phyloP scores from a whole-genome alignment of 2,113 vertebrate genomes.

The Etia nguti region DNA sequence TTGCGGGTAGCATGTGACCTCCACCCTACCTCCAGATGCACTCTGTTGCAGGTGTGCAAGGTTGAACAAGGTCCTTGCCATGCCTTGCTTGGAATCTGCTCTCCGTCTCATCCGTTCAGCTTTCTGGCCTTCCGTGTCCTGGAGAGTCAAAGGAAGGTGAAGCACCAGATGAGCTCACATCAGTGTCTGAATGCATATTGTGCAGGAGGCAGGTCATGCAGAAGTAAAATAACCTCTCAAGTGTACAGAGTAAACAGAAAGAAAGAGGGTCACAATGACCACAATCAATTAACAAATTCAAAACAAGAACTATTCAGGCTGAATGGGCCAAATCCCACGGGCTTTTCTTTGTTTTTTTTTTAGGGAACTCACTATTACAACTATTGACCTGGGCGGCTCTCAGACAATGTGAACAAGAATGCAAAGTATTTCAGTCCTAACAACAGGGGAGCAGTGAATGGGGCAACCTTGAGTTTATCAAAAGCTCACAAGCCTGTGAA shows the following conservation, averaged over 20 bases:
- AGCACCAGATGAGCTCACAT: slow-evolving; percentile 1
- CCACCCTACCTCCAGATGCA: slow-evolving; percentile 31
- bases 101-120: not conserved
- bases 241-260: slow-evolving; percentile 34
- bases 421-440: slow-evolving; percentile 66
- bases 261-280: slow-evolving; percentile 47
- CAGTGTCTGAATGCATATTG: slow-evolving; percentile 8
- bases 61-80: not conserved
- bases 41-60: slow-evolving; percentile 24
- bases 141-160: not conserved
- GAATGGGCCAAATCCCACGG: slow-evolving; percentile 49
- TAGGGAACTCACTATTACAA: slow-evolving; percentile 58
- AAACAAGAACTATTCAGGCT: slow-evolving; percentile 48
- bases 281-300: slow-evolving; percentile 58
- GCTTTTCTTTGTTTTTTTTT: slow-evolving; percentile 54
- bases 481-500: slow-evolving; percentile 32
- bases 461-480: slow-evolving; percentile 31
- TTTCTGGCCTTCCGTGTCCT: not conserved
- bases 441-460: slow-evolving; percentile 41
- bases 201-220: slow-evolving; percentile 30
- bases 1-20: slow-evolving; percentile 42
- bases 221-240: slow-evolving; percentile 24
- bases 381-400: slow-evolving; percentile 49
- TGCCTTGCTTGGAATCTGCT: not conserved
- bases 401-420: slow-evolving; percentile 68